A percentile compares a stretch with the other conserved stretches of the same genome.
These are phyloP conservation scores for Sus cebifrons DNA, from an alignment of 2,797 vertebrate genomes.

Conservation along the genomic window DNA sequence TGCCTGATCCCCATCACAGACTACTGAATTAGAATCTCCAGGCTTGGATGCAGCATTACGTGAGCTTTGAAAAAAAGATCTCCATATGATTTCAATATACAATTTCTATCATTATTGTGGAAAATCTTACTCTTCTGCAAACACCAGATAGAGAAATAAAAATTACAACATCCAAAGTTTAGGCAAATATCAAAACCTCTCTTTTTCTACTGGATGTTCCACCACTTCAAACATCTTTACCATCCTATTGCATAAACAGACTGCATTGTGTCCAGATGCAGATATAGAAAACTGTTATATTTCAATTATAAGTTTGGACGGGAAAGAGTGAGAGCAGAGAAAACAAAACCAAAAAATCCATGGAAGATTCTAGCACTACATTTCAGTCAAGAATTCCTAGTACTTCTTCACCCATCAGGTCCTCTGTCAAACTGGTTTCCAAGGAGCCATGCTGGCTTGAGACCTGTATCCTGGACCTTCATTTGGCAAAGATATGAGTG, in stretches of 20 bases:
- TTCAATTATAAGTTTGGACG: slow-evolving; percentile 58
- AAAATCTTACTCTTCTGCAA: slow-evolving; percentile 67
- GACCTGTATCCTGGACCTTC: neutral
- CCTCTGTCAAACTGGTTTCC: neutral
- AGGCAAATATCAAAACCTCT: slow-evolving; percentile 36
- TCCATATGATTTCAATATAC: slow-evolving; percentile 49
- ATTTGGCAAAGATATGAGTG: neutral
- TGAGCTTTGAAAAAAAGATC: slow-evolving; percentile 25
- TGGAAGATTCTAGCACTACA: slow-evolving; percentile 40
- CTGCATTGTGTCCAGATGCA: slow-evolving; percentile 47
- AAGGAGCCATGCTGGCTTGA: neutral
- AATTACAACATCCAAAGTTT: slow-evolving; percentile 64
- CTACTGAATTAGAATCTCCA: neutral
- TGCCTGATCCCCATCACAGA: neutral
- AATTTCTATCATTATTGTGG: slow-evolving; percentile 34
- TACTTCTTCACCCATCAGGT: neutral
- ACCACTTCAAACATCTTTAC: slow-evolving; percentile 9
- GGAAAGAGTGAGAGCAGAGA: slow-evolving; percentile 48
- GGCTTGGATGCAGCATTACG: neutral
- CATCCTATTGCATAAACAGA: neutral
- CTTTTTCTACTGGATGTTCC: slow-evolving; percentile 63
- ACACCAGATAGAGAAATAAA: slow-evolving; percentile 68
- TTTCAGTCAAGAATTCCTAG: slow-evolving; percentile 23
- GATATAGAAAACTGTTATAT: neutral
- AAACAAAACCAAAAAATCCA: slow-evolving; percentile 15